Evolutionary conservation across 1,140 invertebrate species (phyloP).

Genomic region (Drosophila dunni): DNA sequence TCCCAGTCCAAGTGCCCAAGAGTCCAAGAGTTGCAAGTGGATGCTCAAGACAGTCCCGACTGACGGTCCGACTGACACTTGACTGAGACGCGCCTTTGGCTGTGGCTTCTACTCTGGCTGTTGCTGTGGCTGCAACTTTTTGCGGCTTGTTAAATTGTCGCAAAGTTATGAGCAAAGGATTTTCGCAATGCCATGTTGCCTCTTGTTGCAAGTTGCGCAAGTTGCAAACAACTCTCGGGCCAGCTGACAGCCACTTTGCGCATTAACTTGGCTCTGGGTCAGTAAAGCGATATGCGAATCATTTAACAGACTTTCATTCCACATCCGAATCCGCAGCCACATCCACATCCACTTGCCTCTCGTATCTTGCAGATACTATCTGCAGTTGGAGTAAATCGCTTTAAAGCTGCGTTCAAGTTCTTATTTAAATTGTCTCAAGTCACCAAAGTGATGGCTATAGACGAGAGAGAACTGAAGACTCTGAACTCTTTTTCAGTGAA

Average conservation of each 20-base stretch:
- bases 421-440: too few species aligned
- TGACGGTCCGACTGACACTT: constrained; percentile 44
- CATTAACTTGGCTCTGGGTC: constrained; percentile 40
- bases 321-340: neutral
- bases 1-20: constrained; percentile 4
- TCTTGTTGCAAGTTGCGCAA: constrained; percentile 17
- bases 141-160: constrained; percentile 72
- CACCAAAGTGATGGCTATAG: too few species aligned
- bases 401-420: too few species aligned
- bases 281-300: constrained; percentile 40
- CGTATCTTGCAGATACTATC: neutral
- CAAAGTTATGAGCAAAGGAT: constrained; percentile 65
- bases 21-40: constrained; percentile 12
- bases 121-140: constrained; percentile 40
- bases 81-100: constrained; percentile 32
- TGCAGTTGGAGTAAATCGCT: neutral
- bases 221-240: constrained; percentile 9
- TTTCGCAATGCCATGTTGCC: constrained; percentile 32
- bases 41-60: constrained; percentile 1
- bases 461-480: too few species aligned
- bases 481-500: too few species aligned
- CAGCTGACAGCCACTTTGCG: constrained; percentile 27
- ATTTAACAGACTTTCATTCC: constrained; percentile 7
- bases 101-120: constrained; percentile 39
- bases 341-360: neutral